A percentile compares a stretch with the other conserved stretches of the same genome.
Evolutionary conservation across 2,113 vertebrate species (phyloP).

Genomic region (Asarcornis scutulata): DNA sequence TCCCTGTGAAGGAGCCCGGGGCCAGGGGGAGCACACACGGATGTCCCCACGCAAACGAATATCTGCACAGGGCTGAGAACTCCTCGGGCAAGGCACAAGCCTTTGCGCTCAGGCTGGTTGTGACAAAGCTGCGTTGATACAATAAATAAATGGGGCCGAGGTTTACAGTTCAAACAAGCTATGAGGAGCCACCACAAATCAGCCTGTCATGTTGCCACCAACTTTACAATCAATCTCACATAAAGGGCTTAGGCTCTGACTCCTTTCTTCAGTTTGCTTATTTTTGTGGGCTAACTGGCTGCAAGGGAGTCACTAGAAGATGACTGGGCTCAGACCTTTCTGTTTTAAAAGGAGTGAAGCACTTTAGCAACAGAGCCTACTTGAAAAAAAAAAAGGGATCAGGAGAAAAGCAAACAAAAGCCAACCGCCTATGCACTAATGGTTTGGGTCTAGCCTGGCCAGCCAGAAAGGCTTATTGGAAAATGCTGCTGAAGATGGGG

Average conservation of each 20-base stretch:
- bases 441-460: neutral
- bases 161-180: slow-evolving; percentile 64
- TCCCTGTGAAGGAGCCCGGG: neutral
- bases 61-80: neutral
- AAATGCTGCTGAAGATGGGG: neutral
- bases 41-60: neutral
- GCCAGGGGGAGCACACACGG: neutral
- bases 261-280: slow-evolving; percentile 63
- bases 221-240: slow-evolving; percentile 62
- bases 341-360: slow-evolving; percentile 27
- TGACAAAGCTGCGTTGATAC: slow-evolving; percentile 14
- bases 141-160: slow-evolving; percentile 51
- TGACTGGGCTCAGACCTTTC: slow-evolving; percentile 40
- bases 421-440: neutral
- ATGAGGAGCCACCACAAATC: slow-evolving; percentile 66
- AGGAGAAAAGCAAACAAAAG: slow-evolving; percentile 38
- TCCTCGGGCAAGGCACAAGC: neutral
- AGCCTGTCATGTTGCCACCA: slow-evolving; percentile 60
- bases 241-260: slow-evolving; percentile 59
- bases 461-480: neutral
- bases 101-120: neutral
- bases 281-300: slow-evolving; percentile 62
- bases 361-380: neutral
- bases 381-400: neutral
- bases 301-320: slow-evolving; percentile 21